Evolutionary conservation across 1,140 invertebrate species (phyloP).

Genomic region (Halyomorpha halys): DNA sequence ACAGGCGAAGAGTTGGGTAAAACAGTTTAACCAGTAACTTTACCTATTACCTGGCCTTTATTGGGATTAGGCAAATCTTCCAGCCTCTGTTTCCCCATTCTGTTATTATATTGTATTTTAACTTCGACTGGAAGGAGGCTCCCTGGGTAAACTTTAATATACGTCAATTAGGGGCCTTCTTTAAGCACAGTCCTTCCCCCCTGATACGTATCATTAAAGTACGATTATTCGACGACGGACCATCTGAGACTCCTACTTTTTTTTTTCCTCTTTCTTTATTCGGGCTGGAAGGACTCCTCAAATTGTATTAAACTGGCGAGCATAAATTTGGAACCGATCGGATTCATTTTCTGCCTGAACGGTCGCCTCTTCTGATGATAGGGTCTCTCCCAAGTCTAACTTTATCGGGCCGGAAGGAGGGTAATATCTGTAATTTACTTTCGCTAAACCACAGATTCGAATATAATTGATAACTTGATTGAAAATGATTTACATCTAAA

Average conservation of each 20-base stretch:
- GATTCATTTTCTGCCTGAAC: no score
- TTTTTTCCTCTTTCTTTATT: no score
- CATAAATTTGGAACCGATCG: no score
- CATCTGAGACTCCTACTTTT: no score
- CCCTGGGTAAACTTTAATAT: background rate
- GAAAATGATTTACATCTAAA: slow-evolving; percentile 8
- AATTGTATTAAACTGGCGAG: no score
- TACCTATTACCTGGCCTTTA: slow-evolving; percentile 7
- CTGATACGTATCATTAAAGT: slow-evolving; percentile 4
- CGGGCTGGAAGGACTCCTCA: no score
- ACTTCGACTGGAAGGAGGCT: background rate
- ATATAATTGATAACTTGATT: background rate
- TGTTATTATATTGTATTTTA: slow-evolving; percentile 10
- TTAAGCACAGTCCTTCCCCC: slow-evolving; percentile 1
- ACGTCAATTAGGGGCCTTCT: slow-evolving; percentile 6
- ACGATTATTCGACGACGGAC: background rate
- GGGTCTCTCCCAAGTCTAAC: no score
- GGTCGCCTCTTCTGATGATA: no score
- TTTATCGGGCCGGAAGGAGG: no score
- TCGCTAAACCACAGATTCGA: no score
- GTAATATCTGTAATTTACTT: no score
- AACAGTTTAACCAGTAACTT: slow-evolving; percentile 10
- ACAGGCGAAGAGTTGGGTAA: background rate
- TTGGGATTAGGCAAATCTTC: slow-evolving; percentile 3
- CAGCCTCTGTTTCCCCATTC: slow-evolving; percentile 1